A percentile compares a stretch with the other conserved stretches of the same genome.
Evolutionary conservation across 2,797 vertebrate species (phyloP).

Genomic region (Naso thynnoides): DNA sequence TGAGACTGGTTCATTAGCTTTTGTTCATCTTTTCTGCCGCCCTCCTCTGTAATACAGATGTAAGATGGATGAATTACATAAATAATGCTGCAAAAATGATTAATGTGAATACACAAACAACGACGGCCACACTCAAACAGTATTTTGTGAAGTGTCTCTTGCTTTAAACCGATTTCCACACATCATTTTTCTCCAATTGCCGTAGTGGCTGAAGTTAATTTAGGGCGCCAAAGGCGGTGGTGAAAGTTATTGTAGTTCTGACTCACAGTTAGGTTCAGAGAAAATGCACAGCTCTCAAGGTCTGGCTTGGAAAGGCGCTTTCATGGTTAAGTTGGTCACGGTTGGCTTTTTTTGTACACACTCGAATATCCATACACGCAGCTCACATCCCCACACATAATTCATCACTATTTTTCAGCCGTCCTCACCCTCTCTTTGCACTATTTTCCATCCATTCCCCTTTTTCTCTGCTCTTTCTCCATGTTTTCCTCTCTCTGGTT

Average conservation of each 20-base stretch:
- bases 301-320: conserved; percentile 29
- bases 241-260: conserved; percentile 23
- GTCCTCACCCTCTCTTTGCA: conserved; percentile 12
- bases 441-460: conserved; percentile 22
- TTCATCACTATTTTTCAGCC: conserved; percentile 35
- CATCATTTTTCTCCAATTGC: conserved; percentile 42
- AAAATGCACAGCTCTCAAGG: conserved; percentile 16
- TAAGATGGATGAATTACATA: conserved; percentile 30
- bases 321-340: conserved; percentile 43
- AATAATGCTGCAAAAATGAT: conserved; percentile 37
- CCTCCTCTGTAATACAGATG: conserved; percentile 6
- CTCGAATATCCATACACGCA: conserved; percentile 25
- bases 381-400: conserved; percentile 41
- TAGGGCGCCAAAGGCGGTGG: conserved; percentile 22
- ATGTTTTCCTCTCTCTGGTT: conserved; percentile 1
- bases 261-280: conserved; percentile 15
- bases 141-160: conserved; percentile 40
- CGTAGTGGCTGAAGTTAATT: conserved; percentile 24
- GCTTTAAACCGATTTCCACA: conserved; percentile 51
- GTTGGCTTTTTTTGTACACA: conserved; percentile 31
- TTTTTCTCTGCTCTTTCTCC: conserved; percentile 13
- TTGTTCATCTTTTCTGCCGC: conserved; percentile 19
- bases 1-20: conserved; percentile 21
- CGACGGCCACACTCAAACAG: conserved; percentile 22
- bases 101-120: conserved; percentile 54